A percentile compares a stretch with the other conserved stretches of the same genome.
Conservation (phyloP, 1,140 invertebrate species). For the Bombus sylvicola region DNA sequence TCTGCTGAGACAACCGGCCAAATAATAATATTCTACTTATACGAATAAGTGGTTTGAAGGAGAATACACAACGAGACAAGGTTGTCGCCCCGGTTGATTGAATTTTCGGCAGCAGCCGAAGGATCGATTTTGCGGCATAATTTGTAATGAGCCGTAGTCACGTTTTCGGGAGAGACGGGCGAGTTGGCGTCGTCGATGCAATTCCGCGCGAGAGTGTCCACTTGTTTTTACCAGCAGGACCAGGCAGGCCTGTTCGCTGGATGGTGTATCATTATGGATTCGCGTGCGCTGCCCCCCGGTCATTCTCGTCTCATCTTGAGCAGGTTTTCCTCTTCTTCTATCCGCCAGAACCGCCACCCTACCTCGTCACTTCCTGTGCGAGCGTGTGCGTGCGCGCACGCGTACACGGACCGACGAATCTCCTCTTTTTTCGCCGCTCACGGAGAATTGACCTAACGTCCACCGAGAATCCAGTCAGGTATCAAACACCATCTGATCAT, state of each 20-base stretch:
- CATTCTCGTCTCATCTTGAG: constrained; percentile 78
- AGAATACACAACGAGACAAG: not conserved
- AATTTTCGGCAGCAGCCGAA: not conserved
- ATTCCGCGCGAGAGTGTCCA: constrained; percentile 57
- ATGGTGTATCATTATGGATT: constrained; percentile 81
- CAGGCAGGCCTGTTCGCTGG: constrained; percentile 60
- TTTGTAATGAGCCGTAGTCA: constrained; percentile 18
- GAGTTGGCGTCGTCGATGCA: not conserved
- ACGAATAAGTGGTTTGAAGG: not conserved
- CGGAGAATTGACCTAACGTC: constrained; percentile 59
- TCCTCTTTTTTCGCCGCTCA: constrained; percentile 60
- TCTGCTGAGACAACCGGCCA: too few species aligned
- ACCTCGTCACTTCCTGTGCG: constrained; percentile 6
- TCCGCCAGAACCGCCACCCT: constrained; percentile 29
- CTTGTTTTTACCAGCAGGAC: constrained; percentile 63
- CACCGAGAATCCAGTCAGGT: constrained; percentile 43
- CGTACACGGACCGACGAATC: constrained; percentile 15
- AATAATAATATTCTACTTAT: constrained; percentile 12
- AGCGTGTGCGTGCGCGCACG: constrained; percentile 31
- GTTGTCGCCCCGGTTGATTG: not conserved
- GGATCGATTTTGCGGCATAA: constrained; percentile 2
- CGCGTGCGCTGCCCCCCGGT: constrained; percentile 81
- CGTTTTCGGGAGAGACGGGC: not conserved
- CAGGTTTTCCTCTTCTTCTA: constrained; percentile 59
- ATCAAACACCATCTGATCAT: constrained; percentile 52